These are phyloP conservation scores for Cremastinae sp. DNA, from an alignment of 2,888 invertebrate species.

Conservation along the genomic window DNA sequence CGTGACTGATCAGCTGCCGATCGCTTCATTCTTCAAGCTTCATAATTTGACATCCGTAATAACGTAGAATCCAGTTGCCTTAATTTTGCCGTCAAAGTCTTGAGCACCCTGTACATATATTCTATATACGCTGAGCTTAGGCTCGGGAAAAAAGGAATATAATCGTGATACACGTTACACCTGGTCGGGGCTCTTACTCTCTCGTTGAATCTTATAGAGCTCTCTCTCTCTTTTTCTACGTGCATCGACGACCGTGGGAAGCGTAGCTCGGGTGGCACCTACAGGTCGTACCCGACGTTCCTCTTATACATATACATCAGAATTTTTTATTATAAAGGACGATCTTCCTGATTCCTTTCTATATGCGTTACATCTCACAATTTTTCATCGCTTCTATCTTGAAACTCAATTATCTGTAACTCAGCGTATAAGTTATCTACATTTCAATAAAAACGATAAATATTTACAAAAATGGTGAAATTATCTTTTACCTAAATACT, in stretches of 20 bases:
- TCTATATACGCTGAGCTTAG: conserved; percentile 15
- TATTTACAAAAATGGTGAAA: neutral
- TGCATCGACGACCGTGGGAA: conserved; percentile 60
- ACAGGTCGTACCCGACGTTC: conserved; percentile 37
- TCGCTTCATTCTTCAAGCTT: no score
- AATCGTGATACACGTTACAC: conserved; percentile 48
- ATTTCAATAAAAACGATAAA: neutral
- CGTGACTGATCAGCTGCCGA: no score
- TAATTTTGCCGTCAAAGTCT: neutral
- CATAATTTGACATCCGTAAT: no score
- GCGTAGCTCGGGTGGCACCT: conserved; percentile 62
- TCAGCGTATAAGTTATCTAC: neutral
- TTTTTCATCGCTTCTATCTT: conserved; percentile 16
- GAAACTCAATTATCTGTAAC: conserved; percentile 23
- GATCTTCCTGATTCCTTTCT: conserved; percentile 45
- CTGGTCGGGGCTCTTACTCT: conserved; percentile 41
- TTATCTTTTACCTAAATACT: no score
- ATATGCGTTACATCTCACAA: conserved; percentile 24
- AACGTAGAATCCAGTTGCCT: no score
- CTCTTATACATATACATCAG: conserved; percentile 33
- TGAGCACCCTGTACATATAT: conserved; percentile 8
- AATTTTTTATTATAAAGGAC: conserved; percentile 38
- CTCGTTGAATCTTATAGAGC: conserved; percentile 6
- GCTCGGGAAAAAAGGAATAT: conserved; percentile 30
- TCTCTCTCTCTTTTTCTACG: conserved; percentile 5